A percentile compares a stretch with the other conserved stretches of the same genome.
phyloP scores from a whole-genome alignment of 1,140 invertebrate species.

The Nephila pilipes region DNA sequence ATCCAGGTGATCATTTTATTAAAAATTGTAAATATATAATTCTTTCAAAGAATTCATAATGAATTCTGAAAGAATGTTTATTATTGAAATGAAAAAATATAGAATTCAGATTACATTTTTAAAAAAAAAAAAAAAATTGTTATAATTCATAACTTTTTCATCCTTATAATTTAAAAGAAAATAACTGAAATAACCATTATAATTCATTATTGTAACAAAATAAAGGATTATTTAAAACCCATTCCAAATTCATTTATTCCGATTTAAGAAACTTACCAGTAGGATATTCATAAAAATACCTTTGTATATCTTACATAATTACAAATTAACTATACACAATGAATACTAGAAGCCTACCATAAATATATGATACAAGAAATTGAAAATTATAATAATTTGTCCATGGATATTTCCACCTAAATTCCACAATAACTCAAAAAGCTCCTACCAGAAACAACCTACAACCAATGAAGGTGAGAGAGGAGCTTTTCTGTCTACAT shows the following conservation, averaged over 20 bases:
- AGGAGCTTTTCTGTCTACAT: constrained; percentile 4
- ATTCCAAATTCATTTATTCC: not conserved
- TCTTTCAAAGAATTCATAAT: no score
- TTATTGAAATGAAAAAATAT: no score
- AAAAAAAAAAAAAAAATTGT: no score
- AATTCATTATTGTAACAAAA: no score
- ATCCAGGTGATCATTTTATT: no score
- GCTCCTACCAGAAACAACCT: constrained; percentile 15
- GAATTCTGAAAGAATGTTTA: no score
- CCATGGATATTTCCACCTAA: not conserved
- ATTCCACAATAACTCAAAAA: not conserved
- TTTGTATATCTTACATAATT: constrained; percentile 31
- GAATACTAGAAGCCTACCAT: not conserved
- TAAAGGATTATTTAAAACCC: not conserved
- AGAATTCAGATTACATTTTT: no score
- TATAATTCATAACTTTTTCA: no score
- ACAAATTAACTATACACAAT: constrained; percentile 31
- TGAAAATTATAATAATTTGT: not conserved
- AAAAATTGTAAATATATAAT: no score
- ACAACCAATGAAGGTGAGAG: not conserved
- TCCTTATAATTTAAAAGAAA: no score
- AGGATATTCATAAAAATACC: constrained; percentile 14
- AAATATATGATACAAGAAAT: constrained; percentile 27
- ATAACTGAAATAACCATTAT: no score
- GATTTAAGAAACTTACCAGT: not conserved